Conservation (phyloP, 2,113 vertebrate species). For the Tretioscincus oriximinensis region DNA sequence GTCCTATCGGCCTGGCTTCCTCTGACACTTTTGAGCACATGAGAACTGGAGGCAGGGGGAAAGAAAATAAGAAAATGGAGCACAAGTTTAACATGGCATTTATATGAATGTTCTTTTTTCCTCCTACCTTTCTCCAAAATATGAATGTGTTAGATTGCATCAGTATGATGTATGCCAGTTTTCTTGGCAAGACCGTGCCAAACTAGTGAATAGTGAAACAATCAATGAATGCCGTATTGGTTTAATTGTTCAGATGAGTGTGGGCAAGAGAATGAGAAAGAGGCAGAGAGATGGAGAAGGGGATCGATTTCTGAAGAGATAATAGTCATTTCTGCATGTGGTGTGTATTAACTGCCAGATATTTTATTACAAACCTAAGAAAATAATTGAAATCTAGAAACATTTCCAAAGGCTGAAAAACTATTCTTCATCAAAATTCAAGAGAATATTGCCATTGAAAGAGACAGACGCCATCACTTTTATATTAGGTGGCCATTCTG, state of each 20-base stretch:
- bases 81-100: no score
- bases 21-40: no score
- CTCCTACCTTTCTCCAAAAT: background rate
- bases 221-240: no score
- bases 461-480: background rate
- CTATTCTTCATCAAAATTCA: constrained; percentile 53
- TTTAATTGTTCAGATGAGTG: no score
- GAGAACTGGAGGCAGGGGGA: no score
- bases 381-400: constrained; percentile 22
- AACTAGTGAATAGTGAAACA: background rate
- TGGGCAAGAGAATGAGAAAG: no score
- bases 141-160: background rate
- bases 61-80: no score
- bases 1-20: no score
- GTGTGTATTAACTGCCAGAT: constrained; percentile 10
- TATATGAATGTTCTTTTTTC: no score
- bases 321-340: background rate
- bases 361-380: constrained; percentile 8
- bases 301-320: background rate
- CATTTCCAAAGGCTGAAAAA: background rate
- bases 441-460: constrained; percentile 55
- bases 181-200: background rate
- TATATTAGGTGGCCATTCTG: constrained; percentile 58
- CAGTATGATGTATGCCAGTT: no score
- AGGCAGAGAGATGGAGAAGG: background rate